Conservation (phyloP, 2,888 invertebrate species). For the Clunio marinus region DNA sequence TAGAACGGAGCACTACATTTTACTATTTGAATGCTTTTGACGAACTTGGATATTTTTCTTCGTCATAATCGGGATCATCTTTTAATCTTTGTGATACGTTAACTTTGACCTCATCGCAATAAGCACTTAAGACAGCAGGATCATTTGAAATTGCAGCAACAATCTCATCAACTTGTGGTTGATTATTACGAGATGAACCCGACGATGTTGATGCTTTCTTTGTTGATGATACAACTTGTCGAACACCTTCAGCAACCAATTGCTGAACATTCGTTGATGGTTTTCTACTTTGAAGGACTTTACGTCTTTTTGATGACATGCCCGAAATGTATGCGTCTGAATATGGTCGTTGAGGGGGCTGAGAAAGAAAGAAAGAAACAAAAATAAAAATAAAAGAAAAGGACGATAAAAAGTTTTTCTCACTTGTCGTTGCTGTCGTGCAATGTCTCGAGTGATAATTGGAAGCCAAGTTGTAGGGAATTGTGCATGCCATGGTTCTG, state of each 20-base stretch:
- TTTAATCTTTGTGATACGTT: constrained; percentile 48
- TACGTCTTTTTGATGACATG: constrained; percentile 84
- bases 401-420: background rate
- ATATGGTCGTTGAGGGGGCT: constrained; percentile 57
- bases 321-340: constrained; percentile 89
- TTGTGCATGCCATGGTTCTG: constrained; percentile 60
- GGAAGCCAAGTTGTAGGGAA: constrained; percentile 80
- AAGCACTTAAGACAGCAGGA: constrained; percentile 47
- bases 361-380: background rate
- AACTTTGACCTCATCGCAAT: constrained; percentile 47
- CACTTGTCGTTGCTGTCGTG: constrained; percentile 62
- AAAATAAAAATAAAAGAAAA: constrained; percentile 15
- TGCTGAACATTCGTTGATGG: constrained; percentile 47
- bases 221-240: constrained; percentile 46
- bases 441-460: constrained; percentile 75
- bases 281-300: constrained; percentile 57
- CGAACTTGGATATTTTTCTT: constrained; percentile 50
- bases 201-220: constrained; percentile 42
- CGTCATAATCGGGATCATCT: constrained; percentile 47
- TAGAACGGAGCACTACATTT: background rate
- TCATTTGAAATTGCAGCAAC: constrained; percentile 46
- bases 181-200: constrained; percentile 40
- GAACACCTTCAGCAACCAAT: constrained; percentile 48
- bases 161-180: constrained; percentile 43
- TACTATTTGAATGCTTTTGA: constrained; percentile 46